Percentiles rank a stretch among this genome's conserved stretches.
Conservation (phyloP, 2,888 invertebrate genomes). For the Scaptodrosophila latifasciaeformis region DNA sequence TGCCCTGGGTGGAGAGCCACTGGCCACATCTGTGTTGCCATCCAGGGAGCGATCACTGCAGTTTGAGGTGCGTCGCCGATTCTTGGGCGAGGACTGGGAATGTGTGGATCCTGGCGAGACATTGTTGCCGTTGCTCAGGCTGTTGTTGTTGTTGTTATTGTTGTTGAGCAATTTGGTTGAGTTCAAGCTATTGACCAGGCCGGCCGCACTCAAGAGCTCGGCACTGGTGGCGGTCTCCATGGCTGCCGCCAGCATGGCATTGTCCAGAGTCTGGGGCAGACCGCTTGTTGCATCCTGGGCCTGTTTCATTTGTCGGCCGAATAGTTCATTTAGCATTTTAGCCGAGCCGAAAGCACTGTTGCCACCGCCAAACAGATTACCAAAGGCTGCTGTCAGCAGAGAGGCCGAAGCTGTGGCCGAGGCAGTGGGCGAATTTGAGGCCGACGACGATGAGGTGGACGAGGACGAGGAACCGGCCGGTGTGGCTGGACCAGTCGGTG, state of each 20-base stretch:
- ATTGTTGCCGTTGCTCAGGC: slow-evolving; percentile 40
- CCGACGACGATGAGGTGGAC: slow-evolving; percentile 10
- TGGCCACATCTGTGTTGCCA: slow-evolving; percentile 69
- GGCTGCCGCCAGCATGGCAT: slow-evolving; percentile 74
- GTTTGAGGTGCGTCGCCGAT: slow-evolving; percentile 58
- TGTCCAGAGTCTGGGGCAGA: slow-evolving; percentile 75
- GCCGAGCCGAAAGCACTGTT: slow-evolving; percentile 87
- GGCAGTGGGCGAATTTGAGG: slow-evolving; percentile 34
- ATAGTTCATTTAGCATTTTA: slow-evolving; percentile 93
- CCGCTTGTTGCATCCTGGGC: slow-evolving; percentile 78
- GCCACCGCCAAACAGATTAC: slow-evolving; percentile 82
- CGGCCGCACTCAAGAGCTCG: slow-evolving; percentile 74
- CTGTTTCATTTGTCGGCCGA: slow-evolving; percentile 87
- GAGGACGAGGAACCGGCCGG: slow-evolving; percentile 6
- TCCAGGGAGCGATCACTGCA: slow-evolving; percentile 75
- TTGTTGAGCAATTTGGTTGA: slow-evolving; percentile 67
- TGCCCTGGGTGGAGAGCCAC: slow-evolving; percentile 59
- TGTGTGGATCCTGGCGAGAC: slow-evolving; percentile 48
- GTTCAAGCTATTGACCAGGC: slow-evolving; percentile 58
- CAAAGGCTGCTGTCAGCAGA: slow-evolving; percentile 67
- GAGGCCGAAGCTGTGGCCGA: slow-evolving; percentile 59
- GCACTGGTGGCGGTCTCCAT: slow-evolving; percentile 75
- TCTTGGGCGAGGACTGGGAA: slow-evolving; percentile 37
- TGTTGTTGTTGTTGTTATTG: slow-evolving; percentile 56
- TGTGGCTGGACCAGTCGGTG: slow-evolving; percentile 9